Evolutionary conservation across 2,113 vertebrate genomes (phyloP).

Genomic region (Python bivittatus): DNA sequence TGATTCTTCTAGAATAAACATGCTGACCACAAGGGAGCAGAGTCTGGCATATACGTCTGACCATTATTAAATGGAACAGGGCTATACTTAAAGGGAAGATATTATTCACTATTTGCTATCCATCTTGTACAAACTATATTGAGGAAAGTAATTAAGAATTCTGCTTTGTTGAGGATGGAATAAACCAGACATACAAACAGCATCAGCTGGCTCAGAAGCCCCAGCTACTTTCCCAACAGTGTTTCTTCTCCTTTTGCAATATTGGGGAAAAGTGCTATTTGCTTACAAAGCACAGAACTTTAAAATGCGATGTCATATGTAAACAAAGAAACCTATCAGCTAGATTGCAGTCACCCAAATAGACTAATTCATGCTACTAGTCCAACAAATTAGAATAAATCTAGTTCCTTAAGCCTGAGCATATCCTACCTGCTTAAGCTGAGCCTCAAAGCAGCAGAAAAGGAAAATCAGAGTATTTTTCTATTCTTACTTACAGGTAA

Average conservation of each 20-base stretch:
- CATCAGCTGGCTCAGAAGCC: rapidly evolving
- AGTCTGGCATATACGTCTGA: background rate
- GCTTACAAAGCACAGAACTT: background rate
- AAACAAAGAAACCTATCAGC: background rate
- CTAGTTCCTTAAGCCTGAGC: background rate
- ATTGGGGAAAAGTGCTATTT: background rate
- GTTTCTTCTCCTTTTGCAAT: background rate
- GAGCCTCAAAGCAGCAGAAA: background rate
- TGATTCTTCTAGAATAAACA: background rate
- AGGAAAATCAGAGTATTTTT: background rate
- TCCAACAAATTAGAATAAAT: background rate
- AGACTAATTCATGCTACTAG: background rate
- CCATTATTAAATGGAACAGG: background rate
- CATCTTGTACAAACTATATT: background rate
- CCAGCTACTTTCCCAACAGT: background rate
- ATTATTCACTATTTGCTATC: background rate
- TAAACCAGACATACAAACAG: background rate
- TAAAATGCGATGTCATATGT: background rate
- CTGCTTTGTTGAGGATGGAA: background rate
- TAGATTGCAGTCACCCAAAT: background rate
- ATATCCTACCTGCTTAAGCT: background rate
- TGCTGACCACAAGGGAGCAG: background rate
- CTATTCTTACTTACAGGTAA: background rate
- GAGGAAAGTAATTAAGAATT: background rate
- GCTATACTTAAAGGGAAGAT: background rate